These are phyloP conservation scores for Caenorhabditis afra DNA, from an alignment of 2,888 invertebrate species.

Conservation along the genomic window DNA sequence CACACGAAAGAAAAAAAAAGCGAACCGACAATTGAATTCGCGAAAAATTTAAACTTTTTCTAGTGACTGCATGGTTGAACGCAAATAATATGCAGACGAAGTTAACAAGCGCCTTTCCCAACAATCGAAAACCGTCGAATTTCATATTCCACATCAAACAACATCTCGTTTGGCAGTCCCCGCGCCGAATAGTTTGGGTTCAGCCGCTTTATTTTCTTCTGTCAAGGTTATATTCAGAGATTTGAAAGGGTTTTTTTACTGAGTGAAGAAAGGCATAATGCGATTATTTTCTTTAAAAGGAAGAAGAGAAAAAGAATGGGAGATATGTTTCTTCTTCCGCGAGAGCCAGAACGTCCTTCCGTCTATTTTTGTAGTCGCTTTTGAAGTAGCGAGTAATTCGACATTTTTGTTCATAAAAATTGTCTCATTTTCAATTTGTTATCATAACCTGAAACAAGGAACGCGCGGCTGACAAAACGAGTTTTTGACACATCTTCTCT, in stretches of 20 bases:
- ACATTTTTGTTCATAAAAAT: too few relatives aligned
- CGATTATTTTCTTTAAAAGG: slow-evolving; percentile 36
- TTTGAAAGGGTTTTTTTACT: background rate
- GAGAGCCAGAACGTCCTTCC: slow-evolving; percentile 8
- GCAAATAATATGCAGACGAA: slow-evolving; percentile 43
- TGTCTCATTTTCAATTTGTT: too few relatives aligned
- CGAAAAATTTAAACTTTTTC: slow-evolving; percentile 30
- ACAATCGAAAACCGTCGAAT: slow-evolving; percentile 6
- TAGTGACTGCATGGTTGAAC: background rate
- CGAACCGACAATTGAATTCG: slow-evolving; percentile 38
- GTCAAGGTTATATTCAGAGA: slow-evolving; percentile 14
- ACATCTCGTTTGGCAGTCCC: slow-evolving; percentile 5
- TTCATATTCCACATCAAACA: slow-evolving; percentile 36
- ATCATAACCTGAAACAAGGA: slow-evolving; percentile 44
- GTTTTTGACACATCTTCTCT: slow-evolving; percentile 16
- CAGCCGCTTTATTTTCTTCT: background rate
- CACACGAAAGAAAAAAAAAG: too few relatives aligned
- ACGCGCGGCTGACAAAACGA: slow-evolving; percentile 19
- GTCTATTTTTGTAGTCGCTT: background rate
- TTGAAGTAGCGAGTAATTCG: too few relatives aligned
- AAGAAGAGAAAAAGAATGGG: too few relatives aligned
- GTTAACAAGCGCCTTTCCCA: slow-evolving; percentile 34
- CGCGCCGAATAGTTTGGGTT: background rate
- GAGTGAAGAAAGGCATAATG: slow-evolving; percentile 28
- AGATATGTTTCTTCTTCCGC: slow-evolving; percentile 19